These are phyloP conservation scores for Sarcophilus harrisii DNA, from an alignment of 2,797 vertebrate species.

Conservation along the genomic window DNA sequence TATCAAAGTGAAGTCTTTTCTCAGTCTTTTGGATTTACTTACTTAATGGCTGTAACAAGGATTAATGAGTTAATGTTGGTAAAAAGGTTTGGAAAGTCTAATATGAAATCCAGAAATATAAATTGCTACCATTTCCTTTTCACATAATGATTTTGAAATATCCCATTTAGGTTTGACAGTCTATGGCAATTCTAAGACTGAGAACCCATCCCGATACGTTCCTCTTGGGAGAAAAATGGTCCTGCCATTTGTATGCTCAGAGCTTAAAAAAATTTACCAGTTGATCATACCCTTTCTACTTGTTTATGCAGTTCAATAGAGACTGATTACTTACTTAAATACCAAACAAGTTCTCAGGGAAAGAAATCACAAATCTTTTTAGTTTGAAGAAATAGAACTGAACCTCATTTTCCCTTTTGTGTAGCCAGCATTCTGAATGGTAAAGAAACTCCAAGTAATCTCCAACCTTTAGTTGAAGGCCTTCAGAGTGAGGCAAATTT, in stretches of 20 bases:
- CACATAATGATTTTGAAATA: constrained; percentile 42
- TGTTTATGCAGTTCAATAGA: constrained; percentile 75
- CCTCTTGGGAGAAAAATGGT: constrained; percentile 61
- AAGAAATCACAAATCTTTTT: constrained; percentile 64
- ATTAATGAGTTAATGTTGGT: constrained; percentile 54
- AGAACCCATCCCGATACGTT: constrained; percentile 51
- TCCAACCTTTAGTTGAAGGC: constrained; percentile 50
- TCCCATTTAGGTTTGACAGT: constrained; percentile 47
- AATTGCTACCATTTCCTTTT: constrained; percentile 49
- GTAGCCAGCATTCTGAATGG: constrained; percentile 62
- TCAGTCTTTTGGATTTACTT: background rate
- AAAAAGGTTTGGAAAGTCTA: constrained; percentile 39
- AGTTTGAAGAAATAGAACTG: constrained; percentile 70
- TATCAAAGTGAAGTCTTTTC: background rate
- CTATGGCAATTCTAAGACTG: constrained; percentile 41
- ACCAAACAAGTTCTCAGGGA: constrained; percentile 61
- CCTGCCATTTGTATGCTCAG: constrained; percentile 54
- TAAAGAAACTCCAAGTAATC: constrained; percentile 63
- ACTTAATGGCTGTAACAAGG: constrained; percentile 46
- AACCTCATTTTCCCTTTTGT: constrained; percentile 67
- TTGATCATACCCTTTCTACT: constrained; percentile 69
- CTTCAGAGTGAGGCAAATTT: constrained; percentile 63
- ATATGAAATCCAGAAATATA: constrained; percentile 44
- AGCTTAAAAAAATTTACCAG: constrained; percentile 61
- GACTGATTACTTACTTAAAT: constrained; percentile 67